Conservation (phyloP, 2,888 invertebrate genomes). For the Strigamia maritima region DNA sequence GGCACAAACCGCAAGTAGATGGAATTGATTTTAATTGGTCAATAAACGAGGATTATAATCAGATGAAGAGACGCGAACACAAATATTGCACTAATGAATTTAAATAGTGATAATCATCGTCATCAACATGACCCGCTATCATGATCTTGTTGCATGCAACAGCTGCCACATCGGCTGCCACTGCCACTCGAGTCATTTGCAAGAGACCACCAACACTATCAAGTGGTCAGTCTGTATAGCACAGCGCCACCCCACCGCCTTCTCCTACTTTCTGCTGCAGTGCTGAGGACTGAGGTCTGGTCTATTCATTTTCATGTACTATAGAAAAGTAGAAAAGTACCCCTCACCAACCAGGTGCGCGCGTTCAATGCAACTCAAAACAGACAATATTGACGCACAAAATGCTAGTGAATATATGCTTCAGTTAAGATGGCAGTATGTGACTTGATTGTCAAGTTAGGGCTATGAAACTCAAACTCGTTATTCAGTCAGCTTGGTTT, state of each 20-base stretch:
- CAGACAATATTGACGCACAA: neutral
- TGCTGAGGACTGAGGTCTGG: too few species aligned
- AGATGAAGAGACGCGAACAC: conserved; percentile 15
- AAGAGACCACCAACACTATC: neutral
- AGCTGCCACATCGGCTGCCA: neutral
- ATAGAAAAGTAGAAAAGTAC: neutral
- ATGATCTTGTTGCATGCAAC: neutral
- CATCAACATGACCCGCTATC: conserved; percentile 11
- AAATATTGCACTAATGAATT: conserved; percentile 22
- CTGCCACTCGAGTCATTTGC: neutral
- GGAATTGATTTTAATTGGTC: conserved; percentile 21
- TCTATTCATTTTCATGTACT: too few species aligned
- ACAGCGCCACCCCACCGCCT: neutral
- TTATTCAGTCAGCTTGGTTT: too few species aligned
- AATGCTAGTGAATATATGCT: neutral
- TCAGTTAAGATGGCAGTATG: neutral
- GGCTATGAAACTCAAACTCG: neutral
- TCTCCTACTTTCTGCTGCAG: neutral
- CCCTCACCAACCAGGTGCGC: neutral
- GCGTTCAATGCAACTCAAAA: neutral
- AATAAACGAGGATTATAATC: conserved; percentile 22
- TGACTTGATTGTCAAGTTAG: neutral
- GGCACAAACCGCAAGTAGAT: conserved; percentile 20
- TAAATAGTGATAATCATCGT: conserved; percentile 22
- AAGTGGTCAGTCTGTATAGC: neutral